Evolutionary conservation across 35 echinoderm and acorn worm genomes (phyloP).

Genomic region (Heliocidaris tuberculata): DNA sequence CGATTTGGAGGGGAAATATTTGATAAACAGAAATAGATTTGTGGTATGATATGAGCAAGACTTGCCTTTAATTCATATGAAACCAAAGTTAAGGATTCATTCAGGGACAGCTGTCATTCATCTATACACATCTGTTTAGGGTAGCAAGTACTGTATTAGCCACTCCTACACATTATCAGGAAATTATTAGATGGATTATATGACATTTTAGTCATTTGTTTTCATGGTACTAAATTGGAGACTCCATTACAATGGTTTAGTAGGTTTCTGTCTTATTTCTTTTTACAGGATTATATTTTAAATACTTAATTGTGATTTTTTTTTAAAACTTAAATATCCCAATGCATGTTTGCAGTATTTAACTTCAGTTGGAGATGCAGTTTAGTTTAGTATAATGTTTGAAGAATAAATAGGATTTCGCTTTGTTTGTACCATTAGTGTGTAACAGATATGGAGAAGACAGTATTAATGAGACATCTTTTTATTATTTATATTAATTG

Average conservation of each 20-base stretch:
- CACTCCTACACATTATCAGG: background rate
- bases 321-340: background rate
- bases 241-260: background rate
- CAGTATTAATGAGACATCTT: background rate
- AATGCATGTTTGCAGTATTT: background rate
- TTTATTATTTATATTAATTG: slow-evolving; percentile 15
- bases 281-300: background rate
- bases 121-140: background rate
- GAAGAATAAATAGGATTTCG: background rate
- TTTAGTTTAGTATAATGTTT: background rate
- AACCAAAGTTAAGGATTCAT: background rate
- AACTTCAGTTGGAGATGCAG: background rate
- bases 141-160: background rate
- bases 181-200: background rate
- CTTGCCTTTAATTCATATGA: background rate
- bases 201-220: background rate
- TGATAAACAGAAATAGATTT: background rate
- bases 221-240: background rate
- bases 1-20: background rate
- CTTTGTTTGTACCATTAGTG: background rate
- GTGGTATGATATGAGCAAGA: background rate
- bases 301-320: no score
- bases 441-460: background rate
- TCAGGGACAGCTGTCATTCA: background rate
- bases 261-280: background rate